Base-by-base conservation (phyloP, 2,113 vertebrate species). In the Leucopternis melanops region DNA sequence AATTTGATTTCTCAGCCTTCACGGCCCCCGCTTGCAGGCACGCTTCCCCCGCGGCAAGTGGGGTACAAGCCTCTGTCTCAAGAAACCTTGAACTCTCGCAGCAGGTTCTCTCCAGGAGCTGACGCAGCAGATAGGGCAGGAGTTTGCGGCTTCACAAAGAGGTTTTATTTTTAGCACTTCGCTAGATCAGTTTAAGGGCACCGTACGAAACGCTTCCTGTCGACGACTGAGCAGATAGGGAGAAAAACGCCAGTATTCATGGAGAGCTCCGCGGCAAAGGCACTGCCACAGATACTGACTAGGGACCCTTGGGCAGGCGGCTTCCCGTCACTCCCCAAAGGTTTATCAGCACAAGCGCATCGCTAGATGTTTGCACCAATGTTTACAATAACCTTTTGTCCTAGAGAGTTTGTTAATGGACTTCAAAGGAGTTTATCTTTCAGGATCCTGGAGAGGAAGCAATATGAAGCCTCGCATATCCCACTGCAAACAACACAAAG, bases 271-370 rank as follows among this genome's bases (percentile, higher is more conserved):
- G 0, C 4, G 1, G 36, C 1, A 2, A 44, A 8, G 88, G 13
- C 44, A 4, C 62, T 21, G 29, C 18, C 62, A 2, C 8, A 0
- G 32, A 12, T 6, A 22, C 32, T 0, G 0, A 4, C 40, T 4
- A 58, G 55, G 17, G 31, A 49, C 2, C 45, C 32, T 1, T 0
- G 0, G 20, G 31, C 44, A 0, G 4, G n/a, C 3, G 2, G 47
- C 70, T 62, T 12, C 32, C 86, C 10, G 52, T 14, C 49, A 1
- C 21, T 17, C 38, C 57, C 20, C 27, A 5, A 6, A 26, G 54
- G 6, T 44, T 16, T 27, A 23, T 16, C 47, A 11, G 78, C 50
- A 16, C 7, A 13, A 34, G 23, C 27, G 1, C 29, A 6, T 47
- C 3, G 0, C 49, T 47, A 4, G 22, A 1, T 45, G 26, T 26